Evolutionary conservation across 1,140 invertebrate genomes (phyloP), one percentile per base, ranked within the genome.

Genomic region (Drosophila athabasca): DNA sequence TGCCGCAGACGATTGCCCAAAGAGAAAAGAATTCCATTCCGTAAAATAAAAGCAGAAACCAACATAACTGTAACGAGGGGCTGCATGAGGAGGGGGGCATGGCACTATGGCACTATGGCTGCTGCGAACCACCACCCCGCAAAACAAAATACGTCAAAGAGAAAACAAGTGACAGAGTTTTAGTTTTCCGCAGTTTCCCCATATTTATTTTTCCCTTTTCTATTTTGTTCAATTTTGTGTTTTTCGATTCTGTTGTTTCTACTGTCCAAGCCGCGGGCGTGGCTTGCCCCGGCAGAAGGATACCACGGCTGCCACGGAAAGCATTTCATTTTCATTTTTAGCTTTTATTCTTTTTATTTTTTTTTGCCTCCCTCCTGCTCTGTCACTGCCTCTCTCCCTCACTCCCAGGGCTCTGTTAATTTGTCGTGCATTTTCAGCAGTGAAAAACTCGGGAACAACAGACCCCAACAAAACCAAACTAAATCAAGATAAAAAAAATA

Each of bases 371-470:
- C 50, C 51, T 44, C 55, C 31, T 29, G 24, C 15, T 39, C 50
- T 15, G 17, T 1, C 17, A n/a, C 41, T 44, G 60, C 44, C 41
- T 5, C 70, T 31, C 74, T 75, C 22, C 1, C 35, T 39, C 11
- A 11, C 29, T 41, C 26, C 29, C 29, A 26, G 35, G 39, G 60
- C 66, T 62, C 65, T 88, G 83, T 82, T 87, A 87, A 87, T 87
- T 87, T 87, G 82, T 87, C 82, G 78, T 82, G 75, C 83, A 82
- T 88, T 85, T 79, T 58, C 60, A 73, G 76, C 67, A 72, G 71
- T 57, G 48, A 41, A 45, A 43, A 54, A 57, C 65, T 70, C 65
- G 52, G 45, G 57, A 69, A 75, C 62, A 72, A 72, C 45, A 76
- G 68, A 49, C 41, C n/a, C 6, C 35, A 22, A 48, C 31, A 43